These are phyloP conservation scores for Chironomus tepperi DNA, from an alignment of 1,140 invertebrate genomes.

Conservation along the genomic window DNA sequence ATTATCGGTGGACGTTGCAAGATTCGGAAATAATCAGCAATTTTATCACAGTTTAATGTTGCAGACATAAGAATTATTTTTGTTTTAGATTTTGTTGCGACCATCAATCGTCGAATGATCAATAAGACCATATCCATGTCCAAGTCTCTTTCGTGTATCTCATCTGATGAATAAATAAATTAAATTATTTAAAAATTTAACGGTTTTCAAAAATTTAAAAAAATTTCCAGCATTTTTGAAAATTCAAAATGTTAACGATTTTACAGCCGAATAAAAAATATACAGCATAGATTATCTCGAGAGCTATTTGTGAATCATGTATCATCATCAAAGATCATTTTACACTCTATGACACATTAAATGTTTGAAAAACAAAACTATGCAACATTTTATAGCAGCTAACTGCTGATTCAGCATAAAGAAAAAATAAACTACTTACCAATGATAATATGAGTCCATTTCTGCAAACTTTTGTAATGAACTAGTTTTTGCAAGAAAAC, in stretches of 20 bases:
- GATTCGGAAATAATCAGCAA: constrained; percentile 59
- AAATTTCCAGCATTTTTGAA: no score
- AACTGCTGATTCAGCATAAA: no score
- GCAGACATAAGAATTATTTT: constrained; percentile 85
- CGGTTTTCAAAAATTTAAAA: no score
- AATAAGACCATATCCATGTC: constrained; percentile 88
- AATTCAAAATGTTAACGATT: no score
- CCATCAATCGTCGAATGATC: constrained; percentile 69
- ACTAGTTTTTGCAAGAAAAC: constrained; percentile 67
- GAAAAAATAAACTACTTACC: constrained; percentile 41
- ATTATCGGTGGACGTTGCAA: neutral
- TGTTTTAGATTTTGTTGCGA: constrained; percentile 56
- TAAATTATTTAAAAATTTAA: no score
- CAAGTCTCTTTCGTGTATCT: constrained; percentile 91
- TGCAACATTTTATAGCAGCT: no score
- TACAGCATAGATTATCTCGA: no score
- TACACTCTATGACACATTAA: no score
- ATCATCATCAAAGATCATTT: no score
- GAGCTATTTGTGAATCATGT: no score
- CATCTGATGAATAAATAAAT: constrained; percentile 48
- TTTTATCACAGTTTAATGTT: constrained; percentile 66
- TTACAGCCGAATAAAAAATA: no score
- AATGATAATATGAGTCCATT: constrained; percentile 87
- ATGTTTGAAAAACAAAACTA: no score
- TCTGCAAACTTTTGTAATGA: constrained; percentile 46